These are phyloP conservation scores for Rhagium mordax DNA, from an alignment of 2,888 invertebrate species.

Conservation along the genomic window DNA sequence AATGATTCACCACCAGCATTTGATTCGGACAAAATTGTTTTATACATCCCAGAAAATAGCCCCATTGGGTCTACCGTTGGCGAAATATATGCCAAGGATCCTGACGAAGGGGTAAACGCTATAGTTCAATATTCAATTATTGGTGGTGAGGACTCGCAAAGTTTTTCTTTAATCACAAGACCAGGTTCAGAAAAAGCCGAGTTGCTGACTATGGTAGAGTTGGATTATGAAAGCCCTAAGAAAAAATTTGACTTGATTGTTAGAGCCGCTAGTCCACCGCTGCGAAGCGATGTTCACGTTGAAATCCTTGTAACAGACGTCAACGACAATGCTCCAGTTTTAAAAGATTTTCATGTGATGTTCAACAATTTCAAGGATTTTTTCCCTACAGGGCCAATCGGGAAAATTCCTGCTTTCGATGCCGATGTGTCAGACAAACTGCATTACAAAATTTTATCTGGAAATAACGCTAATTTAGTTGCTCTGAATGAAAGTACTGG, in stretches of 20 bases:
- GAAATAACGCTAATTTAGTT: slow-evolving; percentile 93
- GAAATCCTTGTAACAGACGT: slow-evolving; percentile 93
- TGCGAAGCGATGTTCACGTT: slow-evolving; percentile 90
- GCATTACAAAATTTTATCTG: slow-evolving; percentile 87
- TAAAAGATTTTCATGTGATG: slow-evolving; percentile 92
- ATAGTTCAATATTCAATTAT: slow-evolving; percentile 95
- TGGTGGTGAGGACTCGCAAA: slow-evolving; percentile 91
- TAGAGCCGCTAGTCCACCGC: slow-evolving; percentile 90
- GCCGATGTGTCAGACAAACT: slow-evolving; percentile 94
- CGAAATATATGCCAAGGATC: slow-evolving; percentile 90
- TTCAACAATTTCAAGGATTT: slow-evolving; percentile 96
- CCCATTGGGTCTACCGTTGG: slow-evolving; percentile 96
- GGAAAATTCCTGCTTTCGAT: slow-evolving; percentile 93
- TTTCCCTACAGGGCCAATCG: slow-evolving; percentile 94
- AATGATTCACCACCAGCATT: slow-evolving; percentile 94
- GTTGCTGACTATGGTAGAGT: slow-evolving; percentile 88
- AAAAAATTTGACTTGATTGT: slow-evolving; percentile 92
- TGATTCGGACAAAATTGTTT: slow-evolving; percentile 87
- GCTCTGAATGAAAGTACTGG: slow-evolving; percentile 88
- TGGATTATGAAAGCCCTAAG: slow-evolving; percentile 96
- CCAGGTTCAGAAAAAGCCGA: slow-evolving; percentile 90
- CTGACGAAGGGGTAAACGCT: slow-evolving; percentile 93
- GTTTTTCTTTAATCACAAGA: slow-evolving; percentile 86
- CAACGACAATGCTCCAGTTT: slow-evolving; percentile 94
- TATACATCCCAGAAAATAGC: slow-evolving; percentile 96